Conservation (phyloP, 2,797 vertebrate genomes). For the Cyprinodon diabolis region DNA sequence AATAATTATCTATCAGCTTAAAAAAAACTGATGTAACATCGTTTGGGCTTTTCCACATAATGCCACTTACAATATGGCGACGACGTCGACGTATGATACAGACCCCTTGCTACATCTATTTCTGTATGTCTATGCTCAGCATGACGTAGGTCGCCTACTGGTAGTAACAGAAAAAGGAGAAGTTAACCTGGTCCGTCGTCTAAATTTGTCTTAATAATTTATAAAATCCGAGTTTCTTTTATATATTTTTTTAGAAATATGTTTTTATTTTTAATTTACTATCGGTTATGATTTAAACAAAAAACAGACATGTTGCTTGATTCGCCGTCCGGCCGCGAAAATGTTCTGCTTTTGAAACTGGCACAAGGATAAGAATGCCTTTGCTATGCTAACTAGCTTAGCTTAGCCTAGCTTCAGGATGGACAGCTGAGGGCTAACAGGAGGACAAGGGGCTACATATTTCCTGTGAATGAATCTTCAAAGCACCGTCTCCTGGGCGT, state of each 20-base stretch:
- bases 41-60: not conserved
- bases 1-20: no score
- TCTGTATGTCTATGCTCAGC: not conserved
- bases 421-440: constrained; percentile 44
- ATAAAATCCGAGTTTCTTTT: not conserved
- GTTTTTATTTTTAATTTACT: not conserved
- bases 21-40: no score
- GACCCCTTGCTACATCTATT: constrained; percentile 4
- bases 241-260: not conserved
- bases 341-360: constrained; percentile 17
- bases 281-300: constrained; percentile 13
- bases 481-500: constrained; percentile 11
- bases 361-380: constrained; percentile 34
- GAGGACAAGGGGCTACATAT: not conserved
- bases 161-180: constrained; percentile 37
- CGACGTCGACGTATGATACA: not conserved
- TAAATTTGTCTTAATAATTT: not conserved
- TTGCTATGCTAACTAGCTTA: constrained; percentile 41
- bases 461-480: constrained; percentile 33
- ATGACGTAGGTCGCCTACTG: constrained; percentile 38
- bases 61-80: constrained; percentile 4
- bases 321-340: constrained; percentile 7
- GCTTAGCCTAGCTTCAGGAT: constrained; percentile 52
- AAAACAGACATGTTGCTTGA: constrained; percentile 48
- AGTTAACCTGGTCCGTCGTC: not conserved